phyloP scores from a whole-genome alignment of 2,113 vertebrate genomes.

The Mixornis gularis region DNA sequence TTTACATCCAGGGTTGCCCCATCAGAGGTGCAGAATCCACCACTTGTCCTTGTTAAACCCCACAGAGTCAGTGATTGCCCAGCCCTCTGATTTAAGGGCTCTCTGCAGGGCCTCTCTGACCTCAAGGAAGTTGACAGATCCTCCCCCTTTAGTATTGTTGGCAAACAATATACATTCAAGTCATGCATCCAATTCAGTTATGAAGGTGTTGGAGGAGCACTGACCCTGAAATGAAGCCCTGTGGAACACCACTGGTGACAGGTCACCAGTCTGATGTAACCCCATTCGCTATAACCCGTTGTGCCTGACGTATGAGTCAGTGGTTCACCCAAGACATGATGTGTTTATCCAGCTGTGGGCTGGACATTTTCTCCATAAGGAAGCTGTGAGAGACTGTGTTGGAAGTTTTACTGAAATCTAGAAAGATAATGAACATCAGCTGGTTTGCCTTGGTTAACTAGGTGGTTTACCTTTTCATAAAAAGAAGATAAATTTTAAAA shows the following conservation, averaged over 20 bases:
- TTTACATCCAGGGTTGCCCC: neutral
- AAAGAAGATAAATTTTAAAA: neutral
- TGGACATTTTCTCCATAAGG: neutral
- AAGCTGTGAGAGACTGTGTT: neutral
- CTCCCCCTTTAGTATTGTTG: neutral
- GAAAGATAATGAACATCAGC: neutral
- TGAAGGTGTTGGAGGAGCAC: neutral
- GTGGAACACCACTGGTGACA: too few species aligned
- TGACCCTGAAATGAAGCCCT: neutral
- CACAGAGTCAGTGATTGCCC: neutral
- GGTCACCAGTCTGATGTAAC: neutral
- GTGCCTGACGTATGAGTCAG: neutral
- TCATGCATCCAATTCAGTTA: neutral
- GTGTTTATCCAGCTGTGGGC: neutral
- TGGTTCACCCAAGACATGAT: neutral
- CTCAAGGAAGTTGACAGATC: neutral
- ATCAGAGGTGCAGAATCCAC: neutral
- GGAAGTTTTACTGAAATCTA: neutral
- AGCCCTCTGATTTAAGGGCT: neutral
- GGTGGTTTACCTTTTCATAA: neutral
- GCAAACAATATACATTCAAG: neutral
- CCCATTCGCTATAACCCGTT: too few species aligned
- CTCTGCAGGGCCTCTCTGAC: neutral
- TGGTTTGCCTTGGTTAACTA: neutral
- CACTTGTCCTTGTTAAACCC: neutral